A percentile compares a stretch with the other conserved stretches of the same genome.
Conservation (phyloP, 92 coral and sea anemone genomes). For the Epizoanthus rinbou region DNA sequence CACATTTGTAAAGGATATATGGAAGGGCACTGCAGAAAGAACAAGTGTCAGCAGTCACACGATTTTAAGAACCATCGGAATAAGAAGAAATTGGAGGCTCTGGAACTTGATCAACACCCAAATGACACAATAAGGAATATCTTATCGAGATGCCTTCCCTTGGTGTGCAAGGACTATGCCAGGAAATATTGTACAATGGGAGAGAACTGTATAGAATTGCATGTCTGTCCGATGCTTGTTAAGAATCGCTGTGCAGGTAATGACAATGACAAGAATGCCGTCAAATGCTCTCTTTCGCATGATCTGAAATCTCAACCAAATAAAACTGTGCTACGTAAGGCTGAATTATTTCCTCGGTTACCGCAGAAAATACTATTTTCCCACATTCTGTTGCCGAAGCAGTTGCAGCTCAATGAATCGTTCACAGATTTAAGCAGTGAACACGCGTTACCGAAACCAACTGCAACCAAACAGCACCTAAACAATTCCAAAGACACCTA, state of each 20-base stretch:
- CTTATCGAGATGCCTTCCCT: slow-evolving; percentile 48
- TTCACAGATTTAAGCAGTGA: not conserved
- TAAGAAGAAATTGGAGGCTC: not conserved
- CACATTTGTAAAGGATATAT: slow-evolving; percentile 54
- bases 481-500: not conserved
- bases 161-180: slow-evolving; percentile 41
- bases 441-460: not conserved
- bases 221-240: slow-evolving; percentile 31
- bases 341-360: not conserved
- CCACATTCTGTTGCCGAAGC: not conserved
- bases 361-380: not conserved
- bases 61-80: slow-evolving; percentile 45
- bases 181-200: slow-evolving; percentile 16
- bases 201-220: slow-evolving; percentile 39
- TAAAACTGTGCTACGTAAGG: not conserved
- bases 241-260: not conserved
- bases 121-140: slow-evolving; percentile 16
- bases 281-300: not conserved
- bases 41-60: slow-evolving; percentile 49
- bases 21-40: slow-evolving; percentile 44
- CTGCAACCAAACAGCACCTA: too few relatives aligned
- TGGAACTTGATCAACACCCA: slow-evolving; percentile 37
- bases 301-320: not conserved
- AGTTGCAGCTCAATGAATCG: not conserved
- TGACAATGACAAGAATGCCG: not conserved